Evolutionary conservation across 2,797 vertebrate species (phyloP), one percentile per base, ranked within the genome.

Genomic region (Acanthopagrus latus): DNA sequence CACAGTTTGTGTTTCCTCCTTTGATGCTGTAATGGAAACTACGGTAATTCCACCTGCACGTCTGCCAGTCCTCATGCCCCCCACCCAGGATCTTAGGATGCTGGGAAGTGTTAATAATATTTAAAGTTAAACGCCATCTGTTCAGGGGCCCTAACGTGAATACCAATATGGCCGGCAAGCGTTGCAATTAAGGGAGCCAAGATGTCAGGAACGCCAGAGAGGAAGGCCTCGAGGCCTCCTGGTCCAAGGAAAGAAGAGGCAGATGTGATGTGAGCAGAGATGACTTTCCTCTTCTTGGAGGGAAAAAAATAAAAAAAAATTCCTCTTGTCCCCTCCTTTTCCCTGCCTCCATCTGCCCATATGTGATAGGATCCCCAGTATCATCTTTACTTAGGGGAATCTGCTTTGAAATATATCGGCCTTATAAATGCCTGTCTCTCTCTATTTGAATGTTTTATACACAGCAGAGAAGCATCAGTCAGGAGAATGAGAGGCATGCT

Each of bases 121-220:
- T 93, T 93, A 92, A 94, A 91, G 90, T 89, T 91, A 92, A 94
- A 90, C 72, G 59, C 95, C 94, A 95, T 94, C 94, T 95, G 95
- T 92, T 93, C 80, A 74, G 68, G 18, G 59, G 17, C 74, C 76
- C 74, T 76, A 65, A 62, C 44, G 64, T 88, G 88, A 93, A 93
- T 91, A 92, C 84, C 86, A 92, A 93, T 86, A 84, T 20, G 44
- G 74, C 81, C 74, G 4, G 68, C 81, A 79, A 93, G 87, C 78
- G 55, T 86, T 84, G 91, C 89, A 93, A 94, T 94, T 93, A 95
- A 89, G 76, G 9, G 70, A 90, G 74, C 87, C 88, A 86, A 90
- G 90, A 90, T 93, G 90, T 92, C 85, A 87, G 86, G 59, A 88
- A 82, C 71, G 29, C 56, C n/a, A 44, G 79, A 75, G 84, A 86